Evolutionary conservation across 2,888 invertebrate species (phyloP).

Genomic region (Spodoptera picta): DNA sequence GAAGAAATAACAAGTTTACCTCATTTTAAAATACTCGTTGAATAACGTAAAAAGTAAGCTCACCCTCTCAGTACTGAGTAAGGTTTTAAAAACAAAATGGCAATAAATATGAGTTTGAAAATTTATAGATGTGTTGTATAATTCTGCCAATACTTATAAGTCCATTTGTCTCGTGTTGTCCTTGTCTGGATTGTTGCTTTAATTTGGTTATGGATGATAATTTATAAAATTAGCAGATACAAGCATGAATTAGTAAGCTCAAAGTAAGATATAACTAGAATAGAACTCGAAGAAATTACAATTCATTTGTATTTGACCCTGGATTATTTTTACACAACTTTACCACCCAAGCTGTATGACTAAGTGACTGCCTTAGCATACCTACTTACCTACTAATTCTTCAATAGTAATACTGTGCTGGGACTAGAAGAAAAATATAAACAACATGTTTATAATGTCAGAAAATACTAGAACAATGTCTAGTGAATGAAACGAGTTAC

Average conservation of each 20-base stretch:
- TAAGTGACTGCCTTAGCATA: no score
- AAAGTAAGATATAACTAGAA: not conserved
- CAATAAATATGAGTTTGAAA: not conserved
- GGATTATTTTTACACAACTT: no score
- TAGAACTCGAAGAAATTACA: not conserved
- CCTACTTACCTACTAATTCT: no score
- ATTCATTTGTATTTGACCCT: no score
- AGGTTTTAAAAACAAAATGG: no score
- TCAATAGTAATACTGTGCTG: no score
- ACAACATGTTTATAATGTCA: no score
- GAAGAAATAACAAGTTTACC: conserved; percentile 1
- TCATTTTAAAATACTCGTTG: not conserved
- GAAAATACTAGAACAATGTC: no score
- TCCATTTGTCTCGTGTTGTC: conserved; percentile 34
- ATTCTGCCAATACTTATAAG: conserved; percentile 33
- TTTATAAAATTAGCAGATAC: not conserved
- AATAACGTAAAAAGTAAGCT: not conserved
- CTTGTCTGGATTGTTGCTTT: conserved; percentile 33
- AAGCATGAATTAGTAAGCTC: not conserved
- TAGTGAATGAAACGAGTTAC: no score
- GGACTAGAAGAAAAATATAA: no score
- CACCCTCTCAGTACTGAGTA: not conserved
- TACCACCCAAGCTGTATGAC: no score
- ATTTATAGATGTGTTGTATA: conserved; percentile 26
- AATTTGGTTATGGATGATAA: conserved; percentile 7